Base-by-base conservation (phyloP, 2,888 invertebrate genomes). In the Sturmia bella region DNA sequence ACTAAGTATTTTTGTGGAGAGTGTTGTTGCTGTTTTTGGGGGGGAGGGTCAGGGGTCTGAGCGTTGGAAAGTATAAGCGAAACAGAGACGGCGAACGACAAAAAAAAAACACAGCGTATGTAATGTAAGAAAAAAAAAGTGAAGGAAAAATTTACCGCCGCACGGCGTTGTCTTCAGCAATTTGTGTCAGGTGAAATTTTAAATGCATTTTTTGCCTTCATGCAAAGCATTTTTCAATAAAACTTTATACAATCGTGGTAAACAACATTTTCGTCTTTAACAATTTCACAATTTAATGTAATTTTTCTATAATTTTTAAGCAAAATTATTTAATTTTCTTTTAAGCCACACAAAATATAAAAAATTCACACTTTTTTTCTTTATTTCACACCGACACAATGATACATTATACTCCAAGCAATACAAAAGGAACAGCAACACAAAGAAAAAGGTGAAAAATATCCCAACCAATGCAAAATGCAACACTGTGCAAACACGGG, bases 121-220 rank as follows among this genome's bases (percentile, higher is more conserved):
- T 64, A 64, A 39, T 56, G 54, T 64, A 39, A 73, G 12, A 61
- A 13, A 52, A 52, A 64, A 52, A 52, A 64, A 17, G 52, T n/a
- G 3, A 24, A 41, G 43, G 64, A 54, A 73, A 80, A 80, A 80
- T 48, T 80, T 80, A 80, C 80, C 80, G 80, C 80, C 80, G 80
- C 72, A 76, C 80, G 75, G 80, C 80, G 80, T 80, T 80, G 80
- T 80, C 80, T 80, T 80, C 80, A 37, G 69, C 63, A 75, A 80
- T 80, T 80, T 80, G 75, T 80, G 80, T 80, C 80, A 80, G 80
- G 80, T 76, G 80, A 80, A 76, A 76, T 68, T 72, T 80, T 68
- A 76, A 80, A 80, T 76, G 66, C 80, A 80, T 80, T 72, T 70
- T 80, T 76, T 76, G 61, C n/a, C 39, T 11, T 39, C 19, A 61